Evolutionary conservation across 2,888 invertebrate genomes (phyloP).

Genomic region (Sarcophaga carnaria): DNA sequence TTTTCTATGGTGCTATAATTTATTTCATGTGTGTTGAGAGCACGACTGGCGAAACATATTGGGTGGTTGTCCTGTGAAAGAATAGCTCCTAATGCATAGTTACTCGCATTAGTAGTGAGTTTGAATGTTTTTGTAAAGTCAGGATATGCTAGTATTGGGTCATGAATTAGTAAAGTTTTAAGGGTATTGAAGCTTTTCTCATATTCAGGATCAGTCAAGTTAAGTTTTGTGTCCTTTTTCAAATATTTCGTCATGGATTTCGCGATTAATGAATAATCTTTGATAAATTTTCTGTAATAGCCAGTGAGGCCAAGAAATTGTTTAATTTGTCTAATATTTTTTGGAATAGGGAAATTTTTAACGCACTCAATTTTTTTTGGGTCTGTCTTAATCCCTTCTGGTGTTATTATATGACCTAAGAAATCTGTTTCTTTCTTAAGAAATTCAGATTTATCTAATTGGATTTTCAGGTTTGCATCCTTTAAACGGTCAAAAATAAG

Average conservation of each 20-base stretch:
- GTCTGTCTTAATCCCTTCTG: constrained; percentile 60
- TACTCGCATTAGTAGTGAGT: neutral
- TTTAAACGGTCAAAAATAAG: constrained; percentile 35
- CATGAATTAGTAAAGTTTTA: constrained; percentile 44
- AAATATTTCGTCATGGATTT: constrained; percentile 54
- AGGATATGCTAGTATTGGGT: constrained; percentile 53
- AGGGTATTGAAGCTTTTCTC: constrained; percentile 32
- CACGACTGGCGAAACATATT: neutral
- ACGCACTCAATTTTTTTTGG: constrained; percentile 60
- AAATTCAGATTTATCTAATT: constrained; percentile 28
- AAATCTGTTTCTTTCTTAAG: no score
- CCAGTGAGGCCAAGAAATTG: constrained; percentile 60
- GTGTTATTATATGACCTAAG: constrained; percentile 62
- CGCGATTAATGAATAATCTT: constrained; percentile 46
- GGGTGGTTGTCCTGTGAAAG: no score
- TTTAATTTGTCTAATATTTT: constrained; percentile 56
- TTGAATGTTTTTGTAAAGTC: constrained; percentile 34
- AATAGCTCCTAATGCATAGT: neutral
- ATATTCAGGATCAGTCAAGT: constrained; percentile 32
- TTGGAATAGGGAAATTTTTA: constrained; percentile 54
- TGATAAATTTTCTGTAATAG: constrained; percentile 60
- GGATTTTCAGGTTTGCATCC: constrained; percentile 58
- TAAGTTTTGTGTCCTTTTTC: constrained; percentile 39
- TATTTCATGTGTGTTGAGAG: neutral
- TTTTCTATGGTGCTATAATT: no score